Percentiles rank a stretch among this genome's conserved stretches.
phyloP scores from a whole-genome alignment of 1,140 invertebrate genomes.

The Papilio machaon region DNA sequence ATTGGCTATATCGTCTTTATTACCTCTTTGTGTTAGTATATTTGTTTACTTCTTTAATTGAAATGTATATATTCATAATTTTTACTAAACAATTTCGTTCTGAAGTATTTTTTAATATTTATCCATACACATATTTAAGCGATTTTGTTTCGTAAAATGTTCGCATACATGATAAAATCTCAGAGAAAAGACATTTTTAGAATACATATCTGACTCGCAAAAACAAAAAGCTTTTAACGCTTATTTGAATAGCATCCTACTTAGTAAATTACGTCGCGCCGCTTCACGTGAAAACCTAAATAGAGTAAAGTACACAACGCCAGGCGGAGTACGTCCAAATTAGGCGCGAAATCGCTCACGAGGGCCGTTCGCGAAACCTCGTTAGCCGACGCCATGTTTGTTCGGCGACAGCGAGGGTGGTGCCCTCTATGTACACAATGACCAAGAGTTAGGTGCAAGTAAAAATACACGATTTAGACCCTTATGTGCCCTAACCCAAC shows the following conservation, averaged over 20 bases:
- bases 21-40: too few species aligned
- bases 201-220: background rate
- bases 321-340: constrained; percentile 65
- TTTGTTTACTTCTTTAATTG: too few species aligned
- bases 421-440: constrained; percentile 77
- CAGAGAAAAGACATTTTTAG: background rate
- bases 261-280: constrained; percentile 48
- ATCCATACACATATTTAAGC: background rate
- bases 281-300: constrained; percentile 60
- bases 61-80: background rate
- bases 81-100: too few species aligned
- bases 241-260: constrained; percentile 35
- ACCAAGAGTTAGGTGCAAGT: constrained; percentile 45
- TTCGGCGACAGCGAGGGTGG: constrained; percentile 74
- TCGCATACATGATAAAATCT: background rate
- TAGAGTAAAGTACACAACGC: constrained; percentile 57
- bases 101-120: background rate
- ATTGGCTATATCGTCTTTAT: too few species aligned
- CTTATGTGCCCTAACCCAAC: constrained; percentile 38
- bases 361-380: constrained; percentile 75
- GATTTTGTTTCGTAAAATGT: background rate
- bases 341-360: constrained; percentile 79
- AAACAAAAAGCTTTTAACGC: constrained; percentile 25
- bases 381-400: constrained; percentile 79
- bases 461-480: constrained; percentile 43